phyloP scores from a whole-genome alignment of 2,113 vertebrate species.

The Elephantulus edwardii region DNA sequence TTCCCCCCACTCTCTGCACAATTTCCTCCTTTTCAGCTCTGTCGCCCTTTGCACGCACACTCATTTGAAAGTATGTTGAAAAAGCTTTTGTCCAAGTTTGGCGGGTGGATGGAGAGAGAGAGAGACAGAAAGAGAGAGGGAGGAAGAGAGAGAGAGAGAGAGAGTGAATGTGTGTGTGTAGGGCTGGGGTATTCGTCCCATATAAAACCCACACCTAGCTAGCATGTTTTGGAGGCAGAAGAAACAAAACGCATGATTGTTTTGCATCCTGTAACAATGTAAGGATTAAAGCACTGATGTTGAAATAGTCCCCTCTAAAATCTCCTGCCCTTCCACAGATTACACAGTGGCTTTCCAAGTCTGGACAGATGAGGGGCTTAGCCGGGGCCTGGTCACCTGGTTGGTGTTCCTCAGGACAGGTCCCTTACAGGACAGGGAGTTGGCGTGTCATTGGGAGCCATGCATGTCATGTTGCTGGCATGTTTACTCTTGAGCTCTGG shows the following conservation, averaged over 20 bases:
- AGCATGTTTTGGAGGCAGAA: conserved; percentile 18
- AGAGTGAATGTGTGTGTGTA: no score
- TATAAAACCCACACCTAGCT: conserved; percentile 18
- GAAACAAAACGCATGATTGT: neutral
- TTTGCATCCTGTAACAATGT: neutral
- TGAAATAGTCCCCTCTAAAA: neutral
- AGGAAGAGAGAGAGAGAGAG: no score
- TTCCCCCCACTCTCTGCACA: rapidly evolving
- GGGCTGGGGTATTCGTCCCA: neutral
- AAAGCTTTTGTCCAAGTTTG: conserved; percentile 36
- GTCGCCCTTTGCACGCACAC: neutral
- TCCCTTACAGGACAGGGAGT: neutral
- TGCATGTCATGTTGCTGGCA: neutral
- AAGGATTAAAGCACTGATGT: neutral
- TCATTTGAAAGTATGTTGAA: conserved; percentile 18
- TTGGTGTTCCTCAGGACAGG: neutral
- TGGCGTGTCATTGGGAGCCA: neutral
- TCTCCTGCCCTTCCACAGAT: conserved; percentile 61
- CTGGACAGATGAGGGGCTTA: conserved; percentile 27
- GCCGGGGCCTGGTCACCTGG: neutral
- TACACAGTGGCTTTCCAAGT: conserved; percentile 62
- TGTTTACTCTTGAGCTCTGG: neutral
- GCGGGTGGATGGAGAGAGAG: neutral
- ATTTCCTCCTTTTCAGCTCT: conserved; percentile 24
- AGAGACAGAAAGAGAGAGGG: no score